These are phyloP conservation scores for Camponotus fellah DNA, from an alignment of 2,888 invertebrate species.

Conservation along the genomic window DNA sequence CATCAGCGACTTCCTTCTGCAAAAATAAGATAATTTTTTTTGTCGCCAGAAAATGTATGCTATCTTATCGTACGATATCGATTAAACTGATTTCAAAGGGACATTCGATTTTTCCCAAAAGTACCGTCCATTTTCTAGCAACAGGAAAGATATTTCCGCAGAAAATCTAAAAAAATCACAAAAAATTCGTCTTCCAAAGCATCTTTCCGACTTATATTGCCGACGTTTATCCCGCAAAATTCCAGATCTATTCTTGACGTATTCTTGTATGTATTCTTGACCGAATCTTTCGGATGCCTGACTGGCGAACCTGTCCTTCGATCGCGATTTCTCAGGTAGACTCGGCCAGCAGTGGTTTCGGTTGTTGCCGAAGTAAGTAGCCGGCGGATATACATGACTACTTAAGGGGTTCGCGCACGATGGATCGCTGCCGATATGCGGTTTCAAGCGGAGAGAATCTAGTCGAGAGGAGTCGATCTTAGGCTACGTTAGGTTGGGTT, in stretches of 20 bases:
- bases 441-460: constrained; percentile 77
- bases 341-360: constrained; percentile 10
- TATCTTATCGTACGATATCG: background rate
- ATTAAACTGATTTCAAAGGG: background rate
- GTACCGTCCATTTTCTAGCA: background rate
- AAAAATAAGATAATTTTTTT: constrained; percentile 40
- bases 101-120: background rate
- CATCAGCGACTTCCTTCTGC: constrained; percentile 18
- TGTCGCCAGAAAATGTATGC: background rate
- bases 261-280: background rate
- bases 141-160: background rate
- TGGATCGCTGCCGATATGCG: constrained; percentile 69
- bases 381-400: constrained; percentile 62
- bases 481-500: constrained; percentile 79
- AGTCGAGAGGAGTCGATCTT: constrained; percentile 74
- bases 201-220: background rate
- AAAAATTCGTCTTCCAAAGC: background rate
- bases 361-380: constrained; percentile 60
- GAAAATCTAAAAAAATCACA: background rate
- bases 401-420: constrained; percentile 57
- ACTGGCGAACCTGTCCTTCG: constrained; percentile 44
- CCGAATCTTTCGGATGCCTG: constrained; percentile 31
- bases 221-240: constrained; percentile 3
- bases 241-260: background rate
- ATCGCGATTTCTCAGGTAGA: constrained; percentile 51